A percentile compares a stretch with the other conserved stretches of the same genome.
phyloP scores from a whole-genome alignment of 1,140 invertebrate species.

The Drosophila leontia region DNA sequence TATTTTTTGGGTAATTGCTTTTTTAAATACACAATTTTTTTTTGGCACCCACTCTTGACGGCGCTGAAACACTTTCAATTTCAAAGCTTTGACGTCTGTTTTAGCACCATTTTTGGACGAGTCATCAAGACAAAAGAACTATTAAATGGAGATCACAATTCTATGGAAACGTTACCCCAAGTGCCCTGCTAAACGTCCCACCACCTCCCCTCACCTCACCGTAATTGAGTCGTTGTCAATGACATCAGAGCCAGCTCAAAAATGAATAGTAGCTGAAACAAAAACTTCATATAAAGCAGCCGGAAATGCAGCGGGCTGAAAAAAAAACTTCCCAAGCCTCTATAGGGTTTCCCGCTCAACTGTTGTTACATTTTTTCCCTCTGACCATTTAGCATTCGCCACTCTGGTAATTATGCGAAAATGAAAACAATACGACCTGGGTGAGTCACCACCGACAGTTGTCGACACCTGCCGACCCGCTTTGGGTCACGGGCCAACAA shows the following conservation, averaged over 20 bases:
- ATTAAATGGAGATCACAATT: constrained; percentile 61
- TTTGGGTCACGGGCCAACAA: constrained; percentile 78
- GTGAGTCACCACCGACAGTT: constrained; percentile 59
- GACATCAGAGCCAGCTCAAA: constrained; percentile 54
- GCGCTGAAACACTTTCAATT: constrained; percentile 51
- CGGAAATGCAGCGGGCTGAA: constrained; percentile 64
- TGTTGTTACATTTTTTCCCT: constrained; percentile 75
- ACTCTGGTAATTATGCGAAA: constrained; percentile 77
- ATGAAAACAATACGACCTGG: constrained; percentile 66
- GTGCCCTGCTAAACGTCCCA: constrained; percentile 2
- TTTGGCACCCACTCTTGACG: constrained; percentile 61
- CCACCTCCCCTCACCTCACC: neutral
- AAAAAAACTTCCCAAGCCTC: constrained; percentile 53
- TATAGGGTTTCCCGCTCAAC: constrained; percentile 67
- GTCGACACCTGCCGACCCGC: constrained; percentile 74
- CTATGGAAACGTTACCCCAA: constrained; percentile 33
- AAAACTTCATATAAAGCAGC: constrained; percentile 53
- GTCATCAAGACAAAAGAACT: constrained; percentile 72
- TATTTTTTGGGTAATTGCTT: constrained; percentile 61
- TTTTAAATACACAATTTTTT: constrained; percentile 27
- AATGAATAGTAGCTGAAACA: constrained; percentile 25
- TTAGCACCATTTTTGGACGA: constrained; percentile 71
- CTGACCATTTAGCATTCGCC: constrained; percentile 52
- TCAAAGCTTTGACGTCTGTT: constrained; percentile 54
- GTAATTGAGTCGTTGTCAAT: constrained; percentile 71